Evolutionary conservation across 2,797 vertebrate genomes (phyloP).

Genomic region (Eptatretus atami): DNA sequence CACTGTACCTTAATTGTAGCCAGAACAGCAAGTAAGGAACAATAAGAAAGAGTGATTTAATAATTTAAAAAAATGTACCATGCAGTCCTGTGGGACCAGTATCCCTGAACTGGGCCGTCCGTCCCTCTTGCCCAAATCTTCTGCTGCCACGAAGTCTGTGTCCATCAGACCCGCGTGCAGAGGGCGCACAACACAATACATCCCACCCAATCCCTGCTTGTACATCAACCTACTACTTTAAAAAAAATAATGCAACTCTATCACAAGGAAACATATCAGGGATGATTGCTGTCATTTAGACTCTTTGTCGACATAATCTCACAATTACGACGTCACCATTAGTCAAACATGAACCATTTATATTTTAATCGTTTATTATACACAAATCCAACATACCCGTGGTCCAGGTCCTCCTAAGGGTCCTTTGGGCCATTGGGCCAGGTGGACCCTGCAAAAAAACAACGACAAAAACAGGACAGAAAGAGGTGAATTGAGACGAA

Average conservation of each 20-base stretch:
- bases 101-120: constrained; percentile 66
- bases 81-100: constrained; percentile 72
- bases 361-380: no score
- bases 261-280: no score
- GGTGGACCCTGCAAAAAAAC: constrained; percentile 49
- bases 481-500: constrained; percentile 7
- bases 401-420: constrained; percentile 74
- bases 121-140: constrained; percentile 85
- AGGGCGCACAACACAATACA: not conserved
- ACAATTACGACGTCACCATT: no score
- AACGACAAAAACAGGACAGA: not conserved
- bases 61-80: no score
- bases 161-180: constrained; percentile 38
- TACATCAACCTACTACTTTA: not conserved
- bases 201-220: not conserved
- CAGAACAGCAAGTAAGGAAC: no score
- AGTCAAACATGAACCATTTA: no score
- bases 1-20: no score
- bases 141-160: constrained; percentile 87
- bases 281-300: no score
- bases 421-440: constrained; percentile 74
- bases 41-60: no score
- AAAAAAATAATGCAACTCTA: no score
- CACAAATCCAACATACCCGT: constrained; percentile 37
- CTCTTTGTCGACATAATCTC: no score